Percentiles rank a stretch among this genome's conserved stretches.
Conservation (phyloP, 2,797 vertebrate genomes). For the Pangasius larnaudii region DNA sequence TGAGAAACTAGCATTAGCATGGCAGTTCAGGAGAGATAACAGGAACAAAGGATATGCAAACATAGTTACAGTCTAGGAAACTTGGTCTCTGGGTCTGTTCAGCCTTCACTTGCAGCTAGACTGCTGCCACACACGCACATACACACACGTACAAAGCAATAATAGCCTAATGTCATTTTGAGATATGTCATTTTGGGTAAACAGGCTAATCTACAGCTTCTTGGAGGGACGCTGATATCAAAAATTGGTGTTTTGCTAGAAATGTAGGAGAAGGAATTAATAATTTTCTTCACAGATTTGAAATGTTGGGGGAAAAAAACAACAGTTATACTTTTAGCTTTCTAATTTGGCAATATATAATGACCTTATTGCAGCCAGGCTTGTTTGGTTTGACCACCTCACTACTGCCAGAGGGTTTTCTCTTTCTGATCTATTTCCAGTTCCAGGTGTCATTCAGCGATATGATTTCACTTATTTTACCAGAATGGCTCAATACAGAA, state of each 20-base stretch:
- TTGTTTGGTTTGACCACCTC: not conserved
- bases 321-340: not conserved
- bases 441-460: not conserved
- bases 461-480: conserved; percentile 6
- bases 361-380: not conserved
- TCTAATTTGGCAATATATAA: not conserved
- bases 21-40: not conserved
- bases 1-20: not conserved
- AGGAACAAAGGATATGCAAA: not conserved
- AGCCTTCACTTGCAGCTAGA: conserved; percentile 8
- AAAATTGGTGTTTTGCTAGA: not conserved
- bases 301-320: not conserved
- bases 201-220: not conserved
- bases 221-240: not conserved
- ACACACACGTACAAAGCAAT: not conserved
- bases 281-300: not conserved
- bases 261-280: not conserved
- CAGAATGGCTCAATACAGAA: not conserved
- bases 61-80: conserved; percentile 31
- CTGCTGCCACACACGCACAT: not conserved
- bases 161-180: not conserved
- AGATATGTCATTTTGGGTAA: not conserved
- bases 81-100: not conserved
- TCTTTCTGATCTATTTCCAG: conserved; percentile 19
- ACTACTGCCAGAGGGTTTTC: not conserved